Base-by-base conservation (phyloP, 2,113 vertebrate genomes). In the Plectropomus leopardus region DNA sequence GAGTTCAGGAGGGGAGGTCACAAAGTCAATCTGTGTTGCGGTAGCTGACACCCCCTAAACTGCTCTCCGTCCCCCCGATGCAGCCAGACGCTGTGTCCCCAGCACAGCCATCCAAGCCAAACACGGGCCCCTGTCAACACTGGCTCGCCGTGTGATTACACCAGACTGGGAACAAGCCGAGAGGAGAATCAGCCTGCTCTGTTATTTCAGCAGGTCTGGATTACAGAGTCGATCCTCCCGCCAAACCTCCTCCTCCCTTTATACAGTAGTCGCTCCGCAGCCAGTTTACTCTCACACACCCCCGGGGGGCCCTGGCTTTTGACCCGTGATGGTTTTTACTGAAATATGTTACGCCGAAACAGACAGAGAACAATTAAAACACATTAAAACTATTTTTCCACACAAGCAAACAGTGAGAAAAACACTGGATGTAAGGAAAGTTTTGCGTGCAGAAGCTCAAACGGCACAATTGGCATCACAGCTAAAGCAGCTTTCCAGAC, bases 121-220 rank as follows among this genome's bases (percentile, higher is more conserved):
- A 92, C 88, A 89, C 63, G 26, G 83, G 82, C 74, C 84, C 75
- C 82, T 83, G 89, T 93, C 89, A 91, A 83, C 92, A 84, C 84
- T 51, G 88, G 73, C 76, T 57, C 68, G 73, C 87, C 42, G 73
- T 84, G 86, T 86, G 88, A 93, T 93, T 89, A 79, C 80, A 81
- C 50, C 19, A 58, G 82, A 87, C 86, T 90, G 87, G 90, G 87
- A 88, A 81, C 63, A 34, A 66, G 76, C 83, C 4, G 86, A 86
- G 78, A 66, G 85, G 53, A 83, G 85, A 85, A 78, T 80, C 69
- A 28, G 84, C 64, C 72, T 26, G 64, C 73, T 79, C 86, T 92
- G 92, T 93, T 92, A 81, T 92, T 93, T 88, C 92, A 93, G 92
- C 90, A 91, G 92, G 79, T 90, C 89, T 85, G 90, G 81, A 89